Conservation (phyloP, 2,797 vertebrate genomes). For the Microhierax caerulescens region DNA sequence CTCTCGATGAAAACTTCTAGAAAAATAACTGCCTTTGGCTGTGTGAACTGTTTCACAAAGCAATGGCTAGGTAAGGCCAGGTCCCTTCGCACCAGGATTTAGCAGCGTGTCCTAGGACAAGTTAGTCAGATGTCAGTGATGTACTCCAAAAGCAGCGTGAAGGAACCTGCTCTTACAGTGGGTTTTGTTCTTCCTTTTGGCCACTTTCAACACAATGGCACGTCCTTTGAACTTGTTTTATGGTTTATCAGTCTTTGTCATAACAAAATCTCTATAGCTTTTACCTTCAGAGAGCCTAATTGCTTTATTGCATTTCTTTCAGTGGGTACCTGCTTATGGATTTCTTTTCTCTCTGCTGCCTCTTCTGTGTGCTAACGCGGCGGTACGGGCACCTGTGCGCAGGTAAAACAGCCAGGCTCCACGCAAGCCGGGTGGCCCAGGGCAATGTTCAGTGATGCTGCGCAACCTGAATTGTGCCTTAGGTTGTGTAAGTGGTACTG, state of each 20-base stretch:
- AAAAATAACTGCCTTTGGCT: neutral
- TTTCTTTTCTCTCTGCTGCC: neutral
- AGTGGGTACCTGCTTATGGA: neutral
- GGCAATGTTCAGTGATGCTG: rapidly evolving
- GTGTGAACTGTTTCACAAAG: neutral
- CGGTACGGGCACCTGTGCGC: rapidly evolving
- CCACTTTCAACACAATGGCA: rapidly evolving
- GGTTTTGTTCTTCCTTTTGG: neutral
- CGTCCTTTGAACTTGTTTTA: neutral
- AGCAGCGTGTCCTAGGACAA: neutral
- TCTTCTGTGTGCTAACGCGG: rapidly evolving
- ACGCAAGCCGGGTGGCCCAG: rapidly evolving
- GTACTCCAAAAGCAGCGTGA: neutral
- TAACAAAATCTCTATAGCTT: neutral
- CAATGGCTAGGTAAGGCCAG: neutral
- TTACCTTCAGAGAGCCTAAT: neutral
- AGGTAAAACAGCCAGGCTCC: neutral
- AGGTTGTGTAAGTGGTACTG: neutral
- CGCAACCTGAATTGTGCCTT: neutral
- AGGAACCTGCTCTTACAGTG: neutral
- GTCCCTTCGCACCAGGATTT: rapidly evolving
- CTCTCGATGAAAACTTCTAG: rapidly evolving
- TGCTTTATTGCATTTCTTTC: neutral
- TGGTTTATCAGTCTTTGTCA: neutral
- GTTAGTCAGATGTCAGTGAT: rapidly evolving